Conservation (phyloP, 2,113 vertebrate species). For the Rhineura floridana region DNA sequence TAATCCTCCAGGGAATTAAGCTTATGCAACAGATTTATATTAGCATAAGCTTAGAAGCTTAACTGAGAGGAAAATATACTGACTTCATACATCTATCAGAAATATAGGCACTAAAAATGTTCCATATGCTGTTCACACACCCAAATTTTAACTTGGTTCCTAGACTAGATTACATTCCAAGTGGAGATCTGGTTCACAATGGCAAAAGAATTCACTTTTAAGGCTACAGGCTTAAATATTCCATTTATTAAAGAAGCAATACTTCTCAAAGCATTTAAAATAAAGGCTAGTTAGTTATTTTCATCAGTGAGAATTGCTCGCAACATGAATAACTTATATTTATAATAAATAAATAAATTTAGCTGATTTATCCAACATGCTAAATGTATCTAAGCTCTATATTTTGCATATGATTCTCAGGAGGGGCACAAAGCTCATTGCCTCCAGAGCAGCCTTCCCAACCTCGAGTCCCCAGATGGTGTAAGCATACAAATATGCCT, state of each 20-base stretch:
- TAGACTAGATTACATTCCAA: background rate
- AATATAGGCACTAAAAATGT: background rate
- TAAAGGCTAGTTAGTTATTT: background rate
- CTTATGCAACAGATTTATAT: slow-evolving; percentile 9
- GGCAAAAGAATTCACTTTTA: slow-evolving; percentile 2
- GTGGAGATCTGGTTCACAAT: background rate
- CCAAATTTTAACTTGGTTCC: background rate
- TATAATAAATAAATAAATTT: too few relatives aligned
- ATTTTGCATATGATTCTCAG: background rate
- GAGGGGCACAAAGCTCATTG: background rate
- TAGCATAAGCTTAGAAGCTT: background rate
- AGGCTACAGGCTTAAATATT: background rate
- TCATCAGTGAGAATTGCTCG: background rate
- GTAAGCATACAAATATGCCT: too few relatives aligned
- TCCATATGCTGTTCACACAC: background rate
- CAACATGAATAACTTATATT: background rate
- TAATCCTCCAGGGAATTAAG: slow-evolving; percentile 22
- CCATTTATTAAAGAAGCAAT: background rate
- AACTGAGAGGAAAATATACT: slow-evolving; percentile 1
- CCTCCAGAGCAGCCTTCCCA: background rate
- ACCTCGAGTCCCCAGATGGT: background rate
- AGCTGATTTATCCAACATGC: background rate
- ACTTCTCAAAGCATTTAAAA: background rate
- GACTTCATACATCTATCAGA: background rate
- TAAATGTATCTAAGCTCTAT: background rate